Conservation (phyloP, 1,140 invertebrate genomes). For the Carposina sasakii region DNA sequence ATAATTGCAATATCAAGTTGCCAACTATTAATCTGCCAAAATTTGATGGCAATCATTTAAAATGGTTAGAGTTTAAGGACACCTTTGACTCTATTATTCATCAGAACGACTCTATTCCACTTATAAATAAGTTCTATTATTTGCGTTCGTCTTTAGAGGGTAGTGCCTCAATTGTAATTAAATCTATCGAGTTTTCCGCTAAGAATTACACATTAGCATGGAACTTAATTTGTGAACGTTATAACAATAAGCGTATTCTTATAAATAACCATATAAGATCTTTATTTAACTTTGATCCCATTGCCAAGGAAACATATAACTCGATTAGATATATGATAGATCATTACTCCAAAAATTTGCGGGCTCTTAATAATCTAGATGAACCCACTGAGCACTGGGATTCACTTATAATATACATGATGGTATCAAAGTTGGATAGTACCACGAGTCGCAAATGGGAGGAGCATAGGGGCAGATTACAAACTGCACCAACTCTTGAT, state of each 20-base stretch:
- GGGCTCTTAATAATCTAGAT: background rate
- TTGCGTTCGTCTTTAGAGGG: slow-evolving; percentile 31
- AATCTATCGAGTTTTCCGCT: slow-evolving; percentile 25
- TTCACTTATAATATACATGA: background rate
- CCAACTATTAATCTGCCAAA: slow-evolving; percentile 28
- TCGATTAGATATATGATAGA: background rate
- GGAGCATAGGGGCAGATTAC: background rate
- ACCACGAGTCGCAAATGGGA: background rate
- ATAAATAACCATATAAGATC: slow-evolving; percentile 13
- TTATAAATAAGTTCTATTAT: slow-evolving; percentile 40
- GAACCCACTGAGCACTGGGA: background rate
- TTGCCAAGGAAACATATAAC: background rate
- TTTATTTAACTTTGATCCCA: background rate
- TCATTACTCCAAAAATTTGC: background rate
- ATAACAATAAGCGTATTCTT: slow-evolving; percentile 30
- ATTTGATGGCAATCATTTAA: slow-evolving; percentile 29
- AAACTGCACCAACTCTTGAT: background rate
- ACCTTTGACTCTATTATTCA: slow-evolving; percentile 35
- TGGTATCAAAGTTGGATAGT: background rate
- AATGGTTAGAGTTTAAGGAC: slow-evolving; percentile 38
- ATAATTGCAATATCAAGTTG: slow-evolving; percentile 23
- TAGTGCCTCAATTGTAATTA: slow-evolving; percentile 26
- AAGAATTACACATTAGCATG: slow-evolving; percentile 40
- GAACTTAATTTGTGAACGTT: slow-evolving; percentile 34
- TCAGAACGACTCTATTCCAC: slow-evolving; percentile 19